A percentile compares a stretch with the other conserved stretches of the same genome.
phyloP scores from a whole-genome alignment of 2,797 vertebrate species.

The Pogonophryne albipinna region DNA sequence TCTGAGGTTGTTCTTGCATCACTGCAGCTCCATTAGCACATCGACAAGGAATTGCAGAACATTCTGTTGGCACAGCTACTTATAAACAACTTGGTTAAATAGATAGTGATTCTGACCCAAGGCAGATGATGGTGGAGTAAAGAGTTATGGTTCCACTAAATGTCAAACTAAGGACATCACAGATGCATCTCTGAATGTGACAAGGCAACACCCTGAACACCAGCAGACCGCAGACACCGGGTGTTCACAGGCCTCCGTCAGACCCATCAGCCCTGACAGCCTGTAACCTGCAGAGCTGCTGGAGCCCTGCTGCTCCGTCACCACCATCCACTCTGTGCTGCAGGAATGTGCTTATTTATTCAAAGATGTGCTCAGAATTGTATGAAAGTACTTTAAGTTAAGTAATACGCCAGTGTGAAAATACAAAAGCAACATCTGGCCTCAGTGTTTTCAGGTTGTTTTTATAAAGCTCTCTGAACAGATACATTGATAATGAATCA shows the following conservation, averaged over 20 bases:
- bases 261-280: background rate
- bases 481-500: too few relatives aligned
- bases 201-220: slow-evolving; percentile 27
- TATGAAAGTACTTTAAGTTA: too few relatives aligned
- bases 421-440: too few relatives aligned
- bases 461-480: too few relatives aligned
- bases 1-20: too few relatives aligned
- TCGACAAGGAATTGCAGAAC: too few relatives aligned
- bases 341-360: slow-evolving; percentile 20
- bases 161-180: slow-evolving; percentile 13
- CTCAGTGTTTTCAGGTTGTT: too few relatives aligned
- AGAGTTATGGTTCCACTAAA: slow-evolving; percentile 37
- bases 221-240: background rate
- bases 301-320: background rate
- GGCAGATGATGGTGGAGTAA: slow-evolving; percentile 7
- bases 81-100: slow-evolving; percentile 6
- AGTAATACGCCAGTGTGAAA: too few relatives aligned
- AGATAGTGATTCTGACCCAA: background rate
- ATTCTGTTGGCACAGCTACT: too few relatives aligned
- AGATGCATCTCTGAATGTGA: slow-evolving; percentile 11
- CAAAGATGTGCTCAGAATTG: background rate
- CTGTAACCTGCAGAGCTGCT: background rate
- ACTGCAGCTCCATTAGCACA: too few relatives aligned
- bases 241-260: background rate
- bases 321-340: background rate